A percentile compares a stretch with the other conserved stretches of the same genome.
Conservation (phyloP, 1,140 invertebrate genomes). For the Bathynomus jamesi region DNA sequence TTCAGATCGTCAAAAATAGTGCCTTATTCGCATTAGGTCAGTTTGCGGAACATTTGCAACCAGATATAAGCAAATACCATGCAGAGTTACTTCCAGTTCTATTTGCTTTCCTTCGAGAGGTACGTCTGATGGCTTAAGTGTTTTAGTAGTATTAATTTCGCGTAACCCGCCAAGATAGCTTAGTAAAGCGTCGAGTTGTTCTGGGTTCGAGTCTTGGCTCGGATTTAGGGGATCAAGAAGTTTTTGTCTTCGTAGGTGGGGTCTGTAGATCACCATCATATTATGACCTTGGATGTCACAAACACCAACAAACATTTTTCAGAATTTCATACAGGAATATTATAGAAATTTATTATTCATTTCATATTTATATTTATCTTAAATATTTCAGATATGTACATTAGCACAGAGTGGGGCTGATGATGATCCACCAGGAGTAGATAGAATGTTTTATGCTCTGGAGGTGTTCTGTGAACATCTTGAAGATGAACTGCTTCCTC, state of each 20-base stretch:
- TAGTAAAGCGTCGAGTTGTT: no score
- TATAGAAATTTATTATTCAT: no score
- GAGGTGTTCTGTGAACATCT: slow-evolving; percentile 74
- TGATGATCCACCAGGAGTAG: slow-evolving; percentile 47
- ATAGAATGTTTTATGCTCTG: slow-evolving; percentile 70
- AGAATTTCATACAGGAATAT: no score
- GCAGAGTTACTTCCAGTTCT: slow-evolving; percentile 63
- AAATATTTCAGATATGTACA: slow-evolving; percentile 29
- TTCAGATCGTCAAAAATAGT: slow-evolving; percentile 56
- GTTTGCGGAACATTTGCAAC: slow-evolving; percentile 71
- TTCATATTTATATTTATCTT: no score
- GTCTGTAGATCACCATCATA: no score
- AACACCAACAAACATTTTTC: no score
- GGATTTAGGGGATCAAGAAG: no score
- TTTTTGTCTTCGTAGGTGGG: no score
- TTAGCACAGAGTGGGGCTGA: slow-evolving; percentile 22
- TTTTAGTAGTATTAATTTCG: no score
- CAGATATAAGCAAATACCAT: slow-evolving; percentile 61
- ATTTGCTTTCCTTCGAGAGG: slow-evolving; percentile 58
- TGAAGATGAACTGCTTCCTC: slow-evolving; percentile 59
- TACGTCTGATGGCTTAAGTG: slow-evolving; percentile 46
- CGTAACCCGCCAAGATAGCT: no score
- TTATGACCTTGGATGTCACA: no score
- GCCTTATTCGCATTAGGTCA: slow-evolving; percentile 73
- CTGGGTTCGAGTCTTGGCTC: no score